A percentile compares a stretch with the other conserved stretches of the same genome.
Evolutionary conservation across 2,113 vertebrate species (phyloP).

Genomic region (Loxodonta africana): DNA sequence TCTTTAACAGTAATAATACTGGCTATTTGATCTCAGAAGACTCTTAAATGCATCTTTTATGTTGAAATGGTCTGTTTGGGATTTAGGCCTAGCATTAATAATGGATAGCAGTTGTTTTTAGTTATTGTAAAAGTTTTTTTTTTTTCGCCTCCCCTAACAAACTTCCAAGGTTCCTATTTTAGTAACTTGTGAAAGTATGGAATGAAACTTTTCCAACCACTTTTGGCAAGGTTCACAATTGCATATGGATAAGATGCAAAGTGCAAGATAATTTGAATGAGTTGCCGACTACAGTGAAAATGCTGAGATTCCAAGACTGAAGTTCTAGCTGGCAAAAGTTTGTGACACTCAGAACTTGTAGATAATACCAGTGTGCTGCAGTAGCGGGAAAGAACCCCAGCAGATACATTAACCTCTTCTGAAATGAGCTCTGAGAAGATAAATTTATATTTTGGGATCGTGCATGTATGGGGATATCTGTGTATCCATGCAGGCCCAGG

Average conservation of each 20-base stretch:
- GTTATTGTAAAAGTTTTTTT: conserved; percentile 76
- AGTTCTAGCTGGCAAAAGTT: conserved; percentile 79
- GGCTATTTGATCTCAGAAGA: conserved; percentile 74
- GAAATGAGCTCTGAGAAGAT: background rate
- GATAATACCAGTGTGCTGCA: conserved; percentile 38
- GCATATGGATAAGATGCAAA: conserved; percentile 86
- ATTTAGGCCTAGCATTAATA: conserved; percentile 81
- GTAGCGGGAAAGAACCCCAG: background rate
- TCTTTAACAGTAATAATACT: conserved; percentile 63
- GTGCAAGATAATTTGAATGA: conserved; percentile 84
- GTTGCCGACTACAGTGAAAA: conserved; percentile 78
- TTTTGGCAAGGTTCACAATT: conserved; percentile 82
- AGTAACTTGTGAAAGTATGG: conserved; percentile 80
- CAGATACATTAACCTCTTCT: conserved; percentile 50
- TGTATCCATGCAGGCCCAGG: conserved; percentile 78
- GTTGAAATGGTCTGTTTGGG: conserved; percentile 78
- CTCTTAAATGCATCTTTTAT: conserved; percentile 79
- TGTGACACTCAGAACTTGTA: conserved; percentile 55
- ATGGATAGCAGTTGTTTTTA: conserved; percentile 78
- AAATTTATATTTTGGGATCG: conserved; percentile 29
- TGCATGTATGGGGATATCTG: conserved; percentile 25
- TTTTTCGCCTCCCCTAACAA: background rate
- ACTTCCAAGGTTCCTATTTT: conserved; percentile 82
- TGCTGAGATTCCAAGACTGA: conserved; percentile 80
- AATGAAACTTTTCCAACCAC: conserved; percentile 83